phyloP scores from a whole-genome alignment of 2,888 invertebrate genomes.

The Cerceris rybyensis region DNA sequence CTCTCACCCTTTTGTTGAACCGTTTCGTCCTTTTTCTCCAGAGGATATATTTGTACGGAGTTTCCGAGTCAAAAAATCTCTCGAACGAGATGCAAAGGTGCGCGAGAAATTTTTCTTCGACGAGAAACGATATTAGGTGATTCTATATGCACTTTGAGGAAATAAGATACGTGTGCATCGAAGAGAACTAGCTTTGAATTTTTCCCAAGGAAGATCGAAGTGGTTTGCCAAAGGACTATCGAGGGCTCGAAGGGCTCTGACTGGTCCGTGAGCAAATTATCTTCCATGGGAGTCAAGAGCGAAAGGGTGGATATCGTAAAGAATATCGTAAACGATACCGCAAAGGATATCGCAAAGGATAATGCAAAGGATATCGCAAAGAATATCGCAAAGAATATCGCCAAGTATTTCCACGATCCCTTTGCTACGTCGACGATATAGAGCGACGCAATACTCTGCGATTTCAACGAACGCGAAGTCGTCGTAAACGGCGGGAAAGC shows the following conservation, averaged over 20 bases:
- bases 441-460: too few relatives aligned
- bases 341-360: too few relatives aligned
- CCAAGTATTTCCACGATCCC: too few relatives aligned
- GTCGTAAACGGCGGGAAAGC: not conserved
- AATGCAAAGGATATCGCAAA: too few relatives aligned
- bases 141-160: conserved; percentile 39
- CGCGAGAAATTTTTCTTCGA: not conserved
- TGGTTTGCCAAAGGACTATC: conserved; percentile 37
- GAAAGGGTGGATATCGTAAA: not conserved
- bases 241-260: conserved; percentile 28
- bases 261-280: conserved; percentile 31
- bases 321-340: too few relatives aligned
- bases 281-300: conserved; percentile 4
- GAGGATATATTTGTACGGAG: too few relatives aligned
- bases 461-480: too few relatives aligned
- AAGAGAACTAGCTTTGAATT: conserved; percentile 48
- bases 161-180: conserved; percentile 26
- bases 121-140: conserved; percentile 36
- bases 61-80: too few relatives aligned
- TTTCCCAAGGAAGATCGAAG: conserved; percentile 31
- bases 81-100: too few relatives aligned
- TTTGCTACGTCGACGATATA: too few relatives aligned
- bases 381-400: too few relatives aligned
- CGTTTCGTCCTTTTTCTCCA: not conserved
- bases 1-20: not conserved